Conservation (phyloP, 2,797 vertebrate species). For the Chelidonichthys spinosus region DNA sequence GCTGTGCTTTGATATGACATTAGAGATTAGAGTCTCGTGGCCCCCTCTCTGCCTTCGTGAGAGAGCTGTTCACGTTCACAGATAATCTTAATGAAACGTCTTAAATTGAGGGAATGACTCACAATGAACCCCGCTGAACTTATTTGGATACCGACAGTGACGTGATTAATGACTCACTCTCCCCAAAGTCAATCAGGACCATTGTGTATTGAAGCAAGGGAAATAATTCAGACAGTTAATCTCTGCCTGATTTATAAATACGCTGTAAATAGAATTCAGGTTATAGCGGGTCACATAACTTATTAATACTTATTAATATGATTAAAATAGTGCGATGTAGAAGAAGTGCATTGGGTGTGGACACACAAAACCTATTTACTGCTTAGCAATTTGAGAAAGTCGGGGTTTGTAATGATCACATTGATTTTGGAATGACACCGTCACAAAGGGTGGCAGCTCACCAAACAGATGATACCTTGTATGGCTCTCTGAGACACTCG, state of each 20-base stretch:
- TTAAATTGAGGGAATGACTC: conserved; percentile 26
- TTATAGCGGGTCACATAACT: not conserved
- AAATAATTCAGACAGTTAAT: not conserved
- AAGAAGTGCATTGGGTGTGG: not conserved
- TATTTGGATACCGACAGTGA: conserved; percentile 32
- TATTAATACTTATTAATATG: not conserved
- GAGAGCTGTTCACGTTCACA: conserved; percentile 28
- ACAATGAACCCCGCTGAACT: conserved; percentile 7
- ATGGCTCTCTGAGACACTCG: not conserved
- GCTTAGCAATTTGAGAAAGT: not conserved
- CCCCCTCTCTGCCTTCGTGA: conserved; percentile 26
- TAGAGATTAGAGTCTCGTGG: conserved; percentile 44
- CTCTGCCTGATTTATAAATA: not conserved
- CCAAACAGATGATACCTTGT: not conserved
- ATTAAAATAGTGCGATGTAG: not conserved
- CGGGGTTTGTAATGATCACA: not conserved
- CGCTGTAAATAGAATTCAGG: not conserved
- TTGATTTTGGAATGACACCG: not conserved
- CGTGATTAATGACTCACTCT: conserved; percentile 23
- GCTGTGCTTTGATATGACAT: conserved; percentile 60
- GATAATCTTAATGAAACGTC: conserved; percentile 30
- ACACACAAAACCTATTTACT: not conserved
- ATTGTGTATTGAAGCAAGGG: conserved; percentile 5
- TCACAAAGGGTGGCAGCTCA: conserved; percentile 1
- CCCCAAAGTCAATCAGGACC: conserved; percentile 14